These are phyloP conservation scores for Dasypus novemcinctus DNA, from an alignment of 2,113 vertebrate genomes.

Conservation along the genomic window DNA sequence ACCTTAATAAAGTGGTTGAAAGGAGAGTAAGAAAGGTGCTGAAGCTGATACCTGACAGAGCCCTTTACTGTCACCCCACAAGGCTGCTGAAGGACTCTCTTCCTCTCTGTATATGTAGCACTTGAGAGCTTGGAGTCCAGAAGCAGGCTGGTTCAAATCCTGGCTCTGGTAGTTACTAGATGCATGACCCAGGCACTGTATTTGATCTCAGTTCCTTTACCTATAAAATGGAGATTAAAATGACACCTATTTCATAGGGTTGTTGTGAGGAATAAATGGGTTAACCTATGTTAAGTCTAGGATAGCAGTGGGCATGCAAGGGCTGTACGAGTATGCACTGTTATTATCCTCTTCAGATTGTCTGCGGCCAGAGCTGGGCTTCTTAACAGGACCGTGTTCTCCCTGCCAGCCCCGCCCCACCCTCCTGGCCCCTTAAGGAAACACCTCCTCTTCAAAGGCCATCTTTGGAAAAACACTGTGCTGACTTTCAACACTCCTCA, in stretches of 20 bases:
- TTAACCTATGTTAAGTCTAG: background rate
- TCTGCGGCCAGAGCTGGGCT: background rate
- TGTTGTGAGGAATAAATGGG: background rate
- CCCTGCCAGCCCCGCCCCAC: background rate
- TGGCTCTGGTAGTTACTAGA: background rate
- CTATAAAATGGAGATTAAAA: background rate
- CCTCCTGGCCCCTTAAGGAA: background rate
- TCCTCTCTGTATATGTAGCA: fast-evolving
- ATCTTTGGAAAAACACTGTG: conserved; percentile 63
- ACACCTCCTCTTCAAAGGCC: conserved; percentile 22
- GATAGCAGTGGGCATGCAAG: background rate
- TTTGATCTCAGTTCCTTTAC: background rate
- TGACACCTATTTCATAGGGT: background rate
- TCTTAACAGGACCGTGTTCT: background rate
- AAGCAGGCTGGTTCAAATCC: background rate
- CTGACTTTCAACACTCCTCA: background rate
- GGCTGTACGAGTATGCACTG: background rate
- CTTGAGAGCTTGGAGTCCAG: background rate
- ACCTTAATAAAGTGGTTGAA: background rate
- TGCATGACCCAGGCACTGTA: background rate
- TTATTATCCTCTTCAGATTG: background rate
- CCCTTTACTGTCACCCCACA: background rate
- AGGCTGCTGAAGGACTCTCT: fast-evolving
- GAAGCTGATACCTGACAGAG: background rate
- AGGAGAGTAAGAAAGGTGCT: background rate